These are phyloP conservation scores for Linepithema humile DNA, from an alignment of 1,140 invertebrate species.

Conservation along the genomic window DNA sequence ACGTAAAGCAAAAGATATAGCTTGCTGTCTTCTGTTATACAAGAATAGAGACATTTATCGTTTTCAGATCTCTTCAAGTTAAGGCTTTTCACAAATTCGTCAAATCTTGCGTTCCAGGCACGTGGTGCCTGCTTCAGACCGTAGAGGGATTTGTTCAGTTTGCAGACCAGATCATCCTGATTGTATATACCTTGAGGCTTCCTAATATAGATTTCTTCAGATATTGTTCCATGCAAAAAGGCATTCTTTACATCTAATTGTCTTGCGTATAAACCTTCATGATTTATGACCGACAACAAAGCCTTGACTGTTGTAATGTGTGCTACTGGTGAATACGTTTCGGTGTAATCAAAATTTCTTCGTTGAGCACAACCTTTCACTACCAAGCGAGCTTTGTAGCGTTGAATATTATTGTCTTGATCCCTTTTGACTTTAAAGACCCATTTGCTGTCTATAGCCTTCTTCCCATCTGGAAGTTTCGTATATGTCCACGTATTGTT, in stretches of 20 bases:
- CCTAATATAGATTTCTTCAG: background rate
- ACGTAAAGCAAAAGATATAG: constrained; percentile 14
- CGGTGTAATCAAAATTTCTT: background rate
- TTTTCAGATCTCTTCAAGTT: background rate
- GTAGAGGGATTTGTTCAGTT: background rate
- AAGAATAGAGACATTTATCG: background rate
- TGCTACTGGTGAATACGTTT: background rate
- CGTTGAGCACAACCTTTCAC: background rate
- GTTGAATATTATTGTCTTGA: background rate
- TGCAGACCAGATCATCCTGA: background rate
- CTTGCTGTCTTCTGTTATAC: background rate
- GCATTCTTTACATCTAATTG: background rate
- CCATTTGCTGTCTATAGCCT: background rate
- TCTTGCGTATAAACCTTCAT: background rate
- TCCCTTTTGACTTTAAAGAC: background rate
- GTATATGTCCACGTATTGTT: background rate
- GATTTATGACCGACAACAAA: background rate
- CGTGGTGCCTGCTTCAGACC: background rate
- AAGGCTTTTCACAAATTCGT: background rate
- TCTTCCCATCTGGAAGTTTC: background rate
- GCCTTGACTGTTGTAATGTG: background rate
- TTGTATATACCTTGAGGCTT: background rate
- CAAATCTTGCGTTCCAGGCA: background rate
- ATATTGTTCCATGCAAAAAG: background rate
- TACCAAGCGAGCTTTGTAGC: background rate